A percentile compares a stretch with the other conserved stretches of the same genome.
Conservation (phyloP, 2,888 invertebrate genomes). For the Erynnis tages region DNA sequence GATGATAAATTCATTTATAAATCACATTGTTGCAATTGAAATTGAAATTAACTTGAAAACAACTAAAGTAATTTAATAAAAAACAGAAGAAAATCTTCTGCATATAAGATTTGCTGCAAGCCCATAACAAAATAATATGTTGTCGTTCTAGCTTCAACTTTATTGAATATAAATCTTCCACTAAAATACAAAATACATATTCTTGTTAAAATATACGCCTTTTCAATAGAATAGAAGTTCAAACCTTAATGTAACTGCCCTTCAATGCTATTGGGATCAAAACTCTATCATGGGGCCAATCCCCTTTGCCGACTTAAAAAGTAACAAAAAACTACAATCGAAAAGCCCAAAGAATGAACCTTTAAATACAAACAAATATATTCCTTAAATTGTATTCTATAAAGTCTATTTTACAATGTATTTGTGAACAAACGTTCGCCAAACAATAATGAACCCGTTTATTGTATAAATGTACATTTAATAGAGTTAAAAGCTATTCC, state of each 20-base stretch:
- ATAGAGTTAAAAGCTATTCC: not conserved
- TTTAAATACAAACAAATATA: not conserved
- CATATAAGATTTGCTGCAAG: too few species aligned
- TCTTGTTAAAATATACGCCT: too few species aligned
- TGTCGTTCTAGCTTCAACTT: not conserved
- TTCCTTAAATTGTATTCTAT: not conserved
- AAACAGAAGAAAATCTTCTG: too few species aligned
- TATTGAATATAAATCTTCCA: too few species aligned
- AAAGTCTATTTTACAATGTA: not conserved
- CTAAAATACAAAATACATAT: too few species aligned
- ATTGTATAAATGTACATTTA: slow-evolving; percentile 1
- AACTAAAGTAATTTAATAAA: too few species aligned
- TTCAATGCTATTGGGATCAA: slow-evolving; percentile 13
- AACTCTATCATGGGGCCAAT: slow-evolving; percentile 19
- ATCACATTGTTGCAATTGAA: too few species aligned
- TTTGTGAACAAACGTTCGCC: too few species aligned
- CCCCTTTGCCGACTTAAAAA: slow-evolving; percentile 9
- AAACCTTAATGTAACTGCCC: slow-evolving; percentile 1
- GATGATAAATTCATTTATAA: too few species aligned
- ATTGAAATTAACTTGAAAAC: too few species aligned
- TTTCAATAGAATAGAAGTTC: not conserved
- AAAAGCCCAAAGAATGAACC: not conserved
- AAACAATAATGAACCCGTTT: not conserved
- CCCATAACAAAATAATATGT: too few species aligned
- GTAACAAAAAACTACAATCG: slow-evolving; percentile 5